Evolutionary conservation across 2,113 vertebrate species (phyloP).

Genomic region (Lepisosteus osseus): DNA sequence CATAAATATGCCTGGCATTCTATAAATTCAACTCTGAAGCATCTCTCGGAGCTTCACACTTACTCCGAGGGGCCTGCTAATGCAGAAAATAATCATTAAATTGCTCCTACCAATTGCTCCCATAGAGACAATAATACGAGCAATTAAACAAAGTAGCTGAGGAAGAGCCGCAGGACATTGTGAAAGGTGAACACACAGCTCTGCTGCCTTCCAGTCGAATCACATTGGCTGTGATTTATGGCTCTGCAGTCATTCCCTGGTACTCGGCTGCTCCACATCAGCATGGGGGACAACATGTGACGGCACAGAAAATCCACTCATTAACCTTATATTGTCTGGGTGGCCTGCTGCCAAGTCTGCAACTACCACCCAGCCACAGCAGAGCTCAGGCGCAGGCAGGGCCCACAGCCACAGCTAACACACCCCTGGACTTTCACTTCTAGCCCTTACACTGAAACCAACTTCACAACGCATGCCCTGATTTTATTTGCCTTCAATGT

Average conservation of each 20-base stretch:
- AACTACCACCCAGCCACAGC: no score
- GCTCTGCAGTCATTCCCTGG: constrained; percentile 64
- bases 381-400: background rate
- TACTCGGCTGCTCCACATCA: constrained; percentile 67
- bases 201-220: background rate
- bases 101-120: constrained; percentile 64
- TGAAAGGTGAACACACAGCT: background rate
- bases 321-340: constrained; percentile 58
- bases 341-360: constrained; percentile 38
- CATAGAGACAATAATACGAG: constrained; percentile 69
- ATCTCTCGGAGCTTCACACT: constrained; percentile 56
- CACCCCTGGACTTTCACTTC: no score
- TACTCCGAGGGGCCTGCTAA: constrained; percentile 57
- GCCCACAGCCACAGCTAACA: no score
- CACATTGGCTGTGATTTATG: constrained; percentile 62
- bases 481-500: no score
- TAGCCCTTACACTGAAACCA: no score
- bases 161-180: constrained; percentile 42
- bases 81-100: constrained; percentile 63
- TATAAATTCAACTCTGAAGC: constrained; percentile 4
- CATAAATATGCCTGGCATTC: no score
- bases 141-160: constrained; percentile 61
- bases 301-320: constrained; percentile 71
- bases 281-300: constrained; percentile 58
- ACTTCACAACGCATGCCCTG: no score